Evolutionary conservation across 2,888 invertebrate genomes (phyloP), one percentile per base, ranked within the genome.

Genomic region (Dryadula phaetusa): DNA sequence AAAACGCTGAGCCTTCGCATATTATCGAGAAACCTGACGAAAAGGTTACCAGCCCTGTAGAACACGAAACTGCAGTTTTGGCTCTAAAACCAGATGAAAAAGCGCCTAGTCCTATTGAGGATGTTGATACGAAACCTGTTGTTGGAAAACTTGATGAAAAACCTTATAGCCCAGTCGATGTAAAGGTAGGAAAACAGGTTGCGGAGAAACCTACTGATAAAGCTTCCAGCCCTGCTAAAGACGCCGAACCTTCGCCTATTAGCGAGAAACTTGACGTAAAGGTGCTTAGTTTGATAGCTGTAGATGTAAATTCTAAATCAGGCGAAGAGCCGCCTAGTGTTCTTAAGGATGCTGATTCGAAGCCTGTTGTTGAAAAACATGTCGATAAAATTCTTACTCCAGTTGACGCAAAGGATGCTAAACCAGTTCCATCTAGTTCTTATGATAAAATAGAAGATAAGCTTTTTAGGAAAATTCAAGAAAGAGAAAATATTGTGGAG

Each of bases 321-420:
- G n/a, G n/a, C n/a, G n/a, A n/a, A n/a, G n/a, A n/a, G n/a, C n/a
- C n/a, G n/a, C n/a, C n/a, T n/a, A n/a, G n/a, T n/a, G n/a, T n/a
- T n/a, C n/a, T n/a, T n/a, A n/a, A n/a, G n/a, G n/a, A n/a, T n/a
- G n/a, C n/a, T n/a, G n/a, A n/a, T n/a, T 34, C 34, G 8, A n/a
- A 49, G 64, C n/a, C n/a, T 14, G 32, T 12, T 10, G 1, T 53
- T 2, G 42, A 54, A 18, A 68, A 71, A 5, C 58, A 46, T 2
- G 66, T 64, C 0, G 66, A 73, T 0, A 75, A 72, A n/a, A 22
- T 53, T 20, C 46, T 64, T 0, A 73, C 70, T 22, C 68, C 70
- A 3, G 22, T 53, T 12, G 18, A 60, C 1, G 12, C 47, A 10
- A 28, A 37, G 0, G 12, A 7, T 3, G 0, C 14, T 5, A 37